These are phyloP conservation scores for Ormyrus thymus DNA, from an alignment of 2,888 invertebrate species.

Conservation along the genomic window DNA sequence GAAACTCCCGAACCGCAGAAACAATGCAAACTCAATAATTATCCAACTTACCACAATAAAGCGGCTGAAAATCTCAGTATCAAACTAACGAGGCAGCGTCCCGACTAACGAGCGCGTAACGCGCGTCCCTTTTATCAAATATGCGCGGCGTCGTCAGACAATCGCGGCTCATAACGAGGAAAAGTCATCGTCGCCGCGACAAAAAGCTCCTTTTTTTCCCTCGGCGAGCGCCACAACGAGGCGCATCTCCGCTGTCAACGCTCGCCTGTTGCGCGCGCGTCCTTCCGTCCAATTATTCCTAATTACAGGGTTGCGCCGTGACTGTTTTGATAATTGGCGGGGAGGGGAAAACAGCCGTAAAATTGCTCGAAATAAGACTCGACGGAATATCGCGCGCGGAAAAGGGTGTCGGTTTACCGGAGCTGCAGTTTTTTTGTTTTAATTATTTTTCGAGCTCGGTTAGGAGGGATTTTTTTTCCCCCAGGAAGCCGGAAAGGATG, in stretches of 20 bases:
- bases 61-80: constrained; percentile 10
- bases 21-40: not conserved
- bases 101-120: constrained; percentile 28
- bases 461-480: too few species aligned
- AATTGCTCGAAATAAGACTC: constrained; percentile 24
- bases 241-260: constrained; percentile 5
- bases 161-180: constrained; percentile 8
- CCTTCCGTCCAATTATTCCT: constrained; percentile 70
- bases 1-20: too few species aligned
- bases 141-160: not conserved
- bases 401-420: too few species aligned
- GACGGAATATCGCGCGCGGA: constrained; percentile 12
- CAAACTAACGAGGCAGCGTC: constrained; percentile 31
- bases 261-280: constrained; percentile 58
- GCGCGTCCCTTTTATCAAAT: not conserved
- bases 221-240: too few species aligned
- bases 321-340: constrained; percentile 69
- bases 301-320: constrained; percentile 65
- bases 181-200: constrained; percentile 2
- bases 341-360: constrained; percentile 58
- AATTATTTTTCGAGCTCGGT: too few species aligned
- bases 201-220: not conserved
- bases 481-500: too few species aligned
- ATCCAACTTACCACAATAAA: not conserved
- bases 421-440: too few species aligned